Base-by-base conservation (phyloP, 2,888 invertebrate genomes). In the Melinopterus prodromus region DNA sequence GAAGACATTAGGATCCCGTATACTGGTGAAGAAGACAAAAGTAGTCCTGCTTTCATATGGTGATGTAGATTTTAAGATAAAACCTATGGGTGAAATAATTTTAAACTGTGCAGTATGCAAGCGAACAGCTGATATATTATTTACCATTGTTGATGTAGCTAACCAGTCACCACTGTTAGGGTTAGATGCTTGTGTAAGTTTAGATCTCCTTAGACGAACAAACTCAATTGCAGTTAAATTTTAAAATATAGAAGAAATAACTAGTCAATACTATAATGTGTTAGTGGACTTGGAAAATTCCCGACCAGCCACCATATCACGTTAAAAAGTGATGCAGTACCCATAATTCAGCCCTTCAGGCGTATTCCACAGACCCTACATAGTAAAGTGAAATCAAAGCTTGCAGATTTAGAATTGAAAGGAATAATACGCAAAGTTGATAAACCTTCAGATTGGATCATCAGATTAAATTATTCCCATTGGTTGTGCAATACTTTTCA, bases 251-350 rank as follows among this genome's bases (percentile, higher is more conserved):
- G 77, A 77, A 16, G 35, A 77, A 70, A 9, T 77, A 6, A 35
- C 70, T 70, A 77, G 35, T 0, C 12, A 6, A 0, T 69, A 36
- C 26, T 14, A 69, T 16, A 36, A 12, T n/a, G 70, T 77, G 0
- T 77, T 77, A 14, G 70, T 16, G 77, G 77, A 6, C 35, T 77
- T 70, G 77, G 70, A 16, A 16, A 26, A 26, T 77, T 77, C 7
- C 77, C 77, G 16, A 6, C 7, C 0, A 26, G 70, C 6, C 70
- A 77, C 14, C 77, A 77, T 26, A 77, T 77, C n/a, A 77, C 77
- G 4, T 69, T 77, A 16, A 35, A 7, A 16, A 53, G 2, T 53
- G 70, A 77, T 70, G 70, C 77, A 16, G 15, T 74, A 2, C 74
- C 74, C 26, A 35, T 6, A n/a, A 26, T 26, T n/a, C 74, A 74